These are phyloP conservation scores for Oegoconia quadripuncta DNA, from an alignment of 2,888 invertebrate species.

Conservation along the genomic window DNA sequence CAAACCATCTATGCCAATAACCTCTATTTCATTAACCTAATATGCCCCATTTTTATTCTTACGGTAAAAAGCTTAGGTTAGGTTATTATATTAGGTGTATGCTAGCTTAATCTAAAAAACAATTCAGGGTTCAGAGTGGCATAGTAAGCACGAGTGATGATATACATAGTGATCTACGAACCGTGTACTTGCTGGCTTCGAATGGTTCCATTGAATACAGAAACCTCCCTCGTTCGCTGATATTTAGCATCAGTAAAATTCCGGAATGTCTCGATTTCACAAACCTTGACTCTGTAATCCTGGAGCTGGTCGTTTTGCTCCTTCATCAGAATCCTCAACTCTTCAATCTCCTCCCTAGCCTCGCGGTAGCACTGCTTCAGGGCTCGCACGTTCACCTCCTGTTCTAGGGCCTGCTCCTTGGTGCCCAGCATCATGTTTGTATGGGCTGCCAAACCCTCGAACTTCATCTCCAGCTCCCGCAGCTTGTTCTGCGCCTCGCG, in stretches of 20 bases:
- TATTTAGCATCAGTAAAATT: no score
- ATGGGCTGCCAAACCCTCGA: slow-evolving; percentile 51
- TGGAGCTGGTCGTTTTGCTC: slow-evolving; percentile 83
- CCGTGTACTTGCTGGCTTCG: no score
- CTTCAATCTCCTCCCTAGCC: slow-evolving; percentile 78
- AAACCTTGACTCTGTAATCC: slow-evolving; percentile 83
- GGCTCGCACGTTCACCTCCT: slow-evolving; percentile 68
- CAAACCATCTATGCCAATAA: no score
- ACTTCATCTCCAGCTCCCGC: slow-evolving; percentile 63
- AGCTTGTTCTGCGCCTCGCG: slow-evolving; percentile 68
- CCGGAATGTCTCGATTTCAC: neutral
- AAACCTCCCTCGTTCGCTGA: no score
- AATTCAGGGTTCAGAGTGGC: neutral
- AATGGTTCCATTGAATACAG: no score
- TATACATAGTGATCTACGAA: neutral
- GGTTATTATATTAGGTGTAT: no score
- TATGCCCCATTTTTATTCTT: no score
- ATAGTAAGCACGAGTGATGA: neutral
- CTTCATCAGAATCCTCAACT: slow-evolving; percentile 79
- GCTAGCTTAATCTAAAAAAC: neutral
- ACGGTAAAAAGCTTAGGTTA: no score
- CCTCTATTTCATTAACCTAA: no score
- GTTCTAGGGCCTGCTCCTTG: slow-evolving; percentile 81
- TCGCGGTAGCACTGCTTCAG: slow-evolving; percentile 80
- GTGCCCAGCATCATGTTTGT: slow-evolving; percentile 69